Percentiles rank a stretch among this genome's conserved stretches.
These are phyloP conservation scores for Drosophila tani DNA, from an alignment of 1,140 invertebrate species.

Conservation along the genomic window DNA sequence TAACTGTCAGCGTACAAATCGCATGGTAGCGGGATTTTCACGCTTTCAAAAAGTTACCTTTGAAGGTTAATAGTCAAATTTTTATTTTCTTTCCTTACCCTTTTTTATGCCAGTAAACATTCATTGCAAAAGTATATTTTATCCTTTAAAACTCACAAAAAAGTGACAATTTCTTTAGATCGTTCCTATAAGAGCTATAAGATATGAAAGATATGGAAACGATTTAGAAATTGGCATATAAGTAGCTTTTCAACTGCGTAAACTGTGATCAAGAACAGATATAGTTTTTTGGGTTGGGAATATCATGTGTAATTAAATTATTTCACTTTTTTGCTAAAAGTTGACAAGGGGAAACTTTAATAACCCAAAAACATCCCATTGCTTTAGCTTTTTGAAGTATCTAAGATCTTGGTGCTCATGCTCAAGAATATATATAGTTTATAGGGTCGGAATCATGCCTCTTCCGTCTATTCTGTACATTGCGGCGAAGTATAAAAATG, in stretches of 20 bases:
- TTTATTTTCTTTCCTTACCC: too few relatives aligned
- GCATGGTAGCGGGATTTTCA: not conserved
- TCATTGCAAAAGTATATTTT: not conserved
- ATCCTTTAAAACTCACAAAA: not conserved
- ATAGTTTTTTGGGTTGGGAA: too few relatives aligned
- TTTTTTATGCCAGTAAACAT: not conserved
- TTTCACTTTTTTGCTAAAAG: not conserved
- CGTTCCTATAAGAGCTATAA: not conserved
- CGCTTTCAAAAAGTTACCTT: not conserved
- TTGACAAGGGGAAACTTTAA: not conserved
- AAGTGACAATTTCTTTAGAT: not conserved
- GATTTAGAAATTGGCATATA: not conserved
- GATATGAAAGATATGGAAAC: not conserved
- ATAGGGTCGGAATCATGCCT: constrained; percentile 4
- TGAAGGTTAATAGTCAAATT: not conserved
- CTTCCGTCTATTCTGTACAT: not conserved
- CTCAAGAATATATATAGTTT: constrained; percentile 19
- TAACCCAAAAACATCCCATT: not conserved
- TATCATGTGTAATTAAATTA: not conserved
- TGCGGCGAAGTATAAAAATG: not conserved
- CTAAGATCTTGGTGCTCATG: not conserved
- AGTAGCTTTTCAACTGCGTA: not conserved
- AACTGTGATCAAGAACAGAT: too few relatives aligned
- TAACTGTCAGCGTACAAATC: not conserved
- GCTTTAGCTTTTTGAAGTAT: not conserved